Evolutionary conservation across 1,140 invertebrate species (phyloP), one percentile per base, ranked within the genome.

Genomic region (Leucophenga varia): DNA sequence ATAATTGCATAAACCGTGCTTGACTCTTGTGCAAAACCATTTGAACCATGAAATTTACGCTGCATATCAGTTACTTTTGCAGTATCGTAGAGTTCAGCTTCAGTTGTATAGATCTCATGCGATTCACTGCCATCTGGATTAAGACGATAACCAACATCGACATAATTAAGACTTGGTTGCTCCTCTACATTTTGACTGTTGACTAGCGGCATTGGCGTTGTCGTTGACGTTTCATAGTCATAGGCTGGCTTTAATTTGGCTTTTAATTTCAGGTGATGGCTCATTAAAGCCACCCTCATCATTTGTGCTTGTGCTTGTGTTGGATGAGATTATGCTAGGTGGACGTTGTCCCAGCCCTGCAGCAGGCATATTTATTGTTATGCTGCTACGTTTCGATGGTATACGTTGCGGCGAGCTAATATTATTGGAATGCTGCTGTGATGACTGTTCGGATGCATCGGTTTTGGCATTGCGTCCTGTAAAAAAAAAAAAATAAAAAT

Each of bases 261-360:
- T 70, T 82, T 82, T 46, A n/a, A 84, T 78, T 64, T 84, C 82
- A 0, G 82, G 81, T 41, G 78, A 81, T 9, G 81, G 81, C 65
- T 84, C 84, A 64, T 83, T 84, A 70, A 84, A 83, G 6, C 82
- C 82, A 14, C 83, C 82, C 70, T 84, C 83, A 61, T 85, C 84
- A n/a, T n/a, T n/a, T n/a, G n/a, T n/a, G n/a, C n/a, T n/a, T 3
- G 77, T 79, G 21, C 79, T 81, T 36, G 54, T 37, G 8, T 57
- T 61, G 36, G 81, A 82, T 14, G 77, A 77, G 3, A 81, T 78
- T 30, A 81, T 79, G 53, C 80, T 77, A 12, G 76, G 57, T 4
- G 73, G 72, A 14, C 82, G 76, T 44, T 80, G 80, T 18, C 81
- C 82, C 18, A 84, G 55, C 30, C 82, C 82, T n/a, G 81, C 81